Conservation (phyloP, 2,113 vertebrate genomes). For the Microcebus jonahi region DNA sequence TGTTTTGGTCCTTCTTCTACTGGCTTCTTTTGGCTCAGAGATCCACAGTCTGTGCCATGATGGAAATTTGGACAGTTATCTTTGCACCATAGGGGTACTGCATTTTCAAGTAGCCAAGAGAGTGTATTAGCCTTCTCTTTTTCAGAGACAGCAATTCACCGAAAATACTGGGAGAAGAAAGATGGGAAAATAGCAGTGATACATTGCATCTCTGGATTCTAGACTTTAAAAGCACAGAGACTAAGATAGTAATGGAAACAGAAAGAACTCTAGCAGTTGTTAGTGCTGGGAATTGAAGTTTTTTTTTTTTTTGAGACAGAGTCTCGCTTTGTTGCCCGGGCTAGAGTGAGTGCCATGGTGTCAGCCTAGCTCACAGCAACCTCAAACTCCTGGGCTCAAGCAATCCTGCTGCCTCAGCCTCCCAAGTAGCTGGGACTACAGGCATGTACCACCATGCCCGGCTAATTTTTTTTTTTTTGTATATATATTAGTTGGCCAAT, state of each 20-base stretch:
- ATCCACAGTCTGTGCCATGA: background rate
- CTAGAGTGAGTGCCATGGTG: too few species aligned
- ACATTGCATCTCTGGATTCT: slow-evolving; percentile 10
- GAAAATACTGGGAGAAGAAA: background rate
- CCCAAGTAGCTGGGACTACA: too few species aligned
- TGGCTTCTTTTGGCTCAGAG: background rate
- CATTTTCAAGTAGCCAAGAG: slow-evolving; percentile 4
- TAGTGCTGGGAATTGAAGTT: background rate
- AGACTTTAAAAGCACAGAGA: background rate
- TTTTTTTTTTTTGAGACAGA: slow-evolving; percentile 37
- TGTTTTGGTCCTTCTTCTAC: slow-evolving; percentile 18
- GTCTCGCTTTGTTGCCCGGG: too few species aligned
- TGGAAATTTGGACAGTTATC: background rate
- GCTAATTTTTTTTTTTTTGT: too few species aligned
- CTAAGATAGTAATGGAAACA: slow-evolving; percentile 19
- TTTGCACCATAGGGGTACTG: background rate
- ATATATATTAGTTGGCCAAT: too few species aligned
- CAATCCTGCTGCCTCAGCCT: too few species aligned
- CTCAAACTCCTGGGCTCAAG: too few species aligned
- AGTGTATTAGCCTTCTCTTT: background rate
- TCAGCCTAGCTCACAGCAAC: too few species aligned
- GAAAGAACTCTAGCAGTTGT: background rate
- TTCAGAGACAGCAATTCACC: background rate
- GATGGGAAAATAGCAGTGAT: background rate
- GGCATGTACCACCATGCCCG: too few species aligned